Conservation (phyloP, 2,797 vertebrate species). For the Taeniopygia guttata region DNA sequence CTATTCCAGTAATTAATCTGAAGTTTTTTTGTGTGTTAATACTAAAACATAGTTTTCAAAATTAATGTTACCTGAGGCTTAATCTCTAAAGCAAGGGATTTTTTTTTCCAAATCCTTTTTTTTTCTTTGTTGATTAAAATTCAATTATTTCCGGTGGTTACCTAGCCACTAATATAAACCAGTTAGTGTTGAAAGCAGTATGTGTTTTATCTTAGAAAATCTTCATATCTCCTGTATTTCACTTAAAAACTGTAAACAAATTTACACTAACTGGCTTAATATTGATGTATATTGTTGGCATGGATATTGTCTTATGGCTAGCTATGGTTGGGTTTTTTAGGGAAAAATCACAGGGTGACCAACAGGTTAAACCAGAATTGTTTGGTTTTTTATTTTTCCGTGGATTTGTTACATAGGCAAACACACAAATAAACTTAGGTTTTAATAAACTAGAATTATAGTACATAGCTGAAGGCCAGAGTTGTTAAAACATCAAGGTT, state of each 20-base stretch:
- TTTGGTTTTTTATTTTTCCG: neutral
- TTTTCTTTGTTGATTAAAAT: neutral
- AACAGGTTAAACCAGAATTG: neutral
- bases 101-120: neutral
- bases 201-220: slow-evolving; percentile 11
- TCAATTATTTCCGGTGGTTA: neutral
- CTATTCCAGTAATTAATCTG: neutral
- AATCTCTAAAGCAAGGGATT: neutral
- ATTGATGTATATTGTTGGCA: neutral
- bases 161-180: neutral
- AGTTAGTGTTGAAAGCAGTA: neutral
- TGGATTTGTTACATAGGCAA: neutral
- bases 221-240: neutral
- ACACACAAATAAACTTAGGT: neutral
- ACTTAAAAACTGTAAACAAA: neutral
- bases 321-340: neutral
- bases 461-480: neutral
- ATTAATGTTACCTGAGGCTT: neutral
- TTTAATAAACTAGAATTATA: neutral
- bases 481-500: neutral
- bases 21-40: neutral
- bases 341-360: neutral
- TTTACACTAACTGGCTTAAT: neutral
- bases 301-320: neutral
- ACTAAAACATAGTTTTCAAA: neutral